Evolutionary conservation across 1,140 invertebrate species (phyloP).

Genomic region (Scaptomyza hsui): DNA sequence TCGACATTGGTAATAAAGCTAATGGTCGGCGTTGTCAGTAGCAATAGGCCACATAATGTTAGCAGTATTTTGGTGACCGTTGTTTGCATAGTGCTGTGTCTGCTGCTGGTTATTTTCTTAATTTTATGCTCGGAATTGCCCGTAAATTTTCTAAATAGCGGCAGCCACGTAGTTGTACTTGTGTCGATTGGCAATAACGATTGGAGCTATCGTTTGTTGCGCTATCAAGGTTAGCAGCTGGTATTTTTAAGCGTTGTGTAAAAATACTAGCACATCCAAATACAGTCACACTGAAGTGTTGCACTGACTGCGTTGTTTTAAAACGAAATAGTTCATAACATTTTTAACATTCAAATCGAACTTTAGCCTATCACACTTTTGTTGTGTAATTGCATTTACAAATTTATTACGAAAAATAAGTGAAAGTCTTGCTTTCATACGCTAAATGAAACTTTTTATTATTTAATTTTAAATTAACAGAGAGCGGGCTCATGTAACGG

Average conservation of each 20-base stretch:
- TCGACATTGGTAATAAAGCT: conserved; percentile 91
- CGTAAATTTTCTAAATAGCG: conserved; percentile 43
- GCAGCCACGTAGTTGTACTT: conserved; percentile 68
- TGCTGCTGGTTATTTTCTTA: conserved; percentile 11
- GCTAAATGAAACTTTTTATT: background rate
- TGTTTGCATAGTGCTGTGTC: conserved; percentile 33
- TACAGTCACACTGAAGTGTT: conserved; percentile 6
- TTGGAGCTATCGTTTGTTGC: conserved; percentile 4
- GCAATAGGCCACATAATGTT: conserved; percentile 47
- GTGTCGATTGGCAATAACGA: conserved; percentile 38
- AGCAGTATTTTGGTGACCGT: conserved; percentile 49
- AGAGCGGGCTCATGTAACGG: background rate
- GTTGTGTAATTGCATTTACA: no score
- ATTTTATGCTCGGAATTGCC: conserved; percentile 17
- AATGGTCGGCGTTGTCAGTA: conserved; percentile 40
- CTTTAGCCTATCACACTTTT: background rate
- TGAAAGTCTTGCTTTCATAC: no score
- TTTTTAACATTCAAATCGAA: background rate
- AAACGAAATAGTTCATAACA: background rate
- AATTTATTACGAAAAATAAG: no score
- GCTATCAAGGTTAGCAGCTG: conserved; percentile 15
- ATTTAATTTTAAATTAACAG: background rate
- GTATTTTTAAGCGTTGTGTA: background rate
- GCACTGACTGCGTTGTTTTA: background rate
- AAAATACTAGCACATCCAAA: conserved; percentile 6